A percentile compares a stretch with the other conserved stretches of the same genome.
Conservation (phyloP, 1,140 invertebrate genomes). For the Lepidurus apus region DNA sequence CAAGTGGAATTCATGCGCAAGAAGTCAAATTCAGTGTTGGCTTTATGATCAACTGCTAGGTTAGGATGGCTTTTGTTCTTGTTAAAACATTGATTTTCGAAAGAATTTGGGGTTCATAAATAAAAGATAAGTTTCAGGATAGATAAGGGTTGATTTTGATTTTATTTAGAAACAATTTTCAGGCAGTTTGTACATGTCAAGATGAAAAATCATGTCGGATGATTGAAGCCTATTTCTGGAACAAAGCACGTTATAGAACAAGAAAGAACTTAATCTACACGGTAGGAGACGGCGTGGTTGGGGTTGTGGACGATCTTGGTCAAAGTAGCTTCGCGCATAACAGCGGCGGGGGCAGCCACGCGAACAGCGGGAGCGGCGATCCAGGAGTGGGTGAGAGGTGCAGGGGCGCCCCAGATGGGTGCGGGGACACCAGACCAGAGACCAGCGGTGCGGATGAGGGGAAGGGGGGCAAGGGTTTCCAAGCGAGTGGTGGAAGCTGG, state of each 20-base stretch:
- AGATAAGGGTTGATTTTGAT: neutral
- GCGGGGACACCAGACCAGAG: conserved; percentile 25
- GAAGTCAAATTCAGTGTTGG: too few species aligned
- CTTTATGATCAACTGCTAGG: too few species aligned
- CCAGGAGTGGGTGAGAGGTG: conserved; percentile 37
- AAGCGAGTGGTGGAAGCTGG: conserved; percentile 15
- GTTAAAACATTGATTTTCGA: neutral
- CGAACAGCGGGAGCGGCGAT: conserved; percentile 37
- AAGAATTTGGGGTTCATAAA: neutral
- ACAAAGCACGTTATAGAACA: neutral
- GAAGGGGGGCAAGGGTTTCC: neutral
- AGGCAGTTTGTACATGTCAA: conserved; percentile 11
- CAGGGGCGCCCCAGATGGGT: conserved; percentile 24
- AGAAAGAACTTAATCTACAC: conserved; percentile 41
- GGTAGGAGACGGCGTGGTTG: conserved; percentile 45
- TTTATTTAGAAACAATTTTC: neutral
- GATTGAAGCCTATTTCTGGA: neutral
- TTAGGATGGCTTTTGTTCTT: too few species aligned
- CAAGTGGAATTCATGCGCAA: too few species aligned
- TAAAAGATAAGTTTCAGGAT: neutral
- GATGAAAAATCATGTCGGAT: neutral
- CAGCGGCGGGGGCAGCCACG: conserved; percentile 41
- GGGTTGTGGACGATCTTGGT: conserved; percentile 46
- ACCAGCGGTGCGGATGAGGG: neutral
- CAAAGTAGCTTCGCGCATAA: conserved; percentile 42